Percentiles rank a stretch among this genome's conserved stretches.
Conservation (phyloP, 92 coral and sea anemone species). For the Parazoanthus swiftii region DNA sequence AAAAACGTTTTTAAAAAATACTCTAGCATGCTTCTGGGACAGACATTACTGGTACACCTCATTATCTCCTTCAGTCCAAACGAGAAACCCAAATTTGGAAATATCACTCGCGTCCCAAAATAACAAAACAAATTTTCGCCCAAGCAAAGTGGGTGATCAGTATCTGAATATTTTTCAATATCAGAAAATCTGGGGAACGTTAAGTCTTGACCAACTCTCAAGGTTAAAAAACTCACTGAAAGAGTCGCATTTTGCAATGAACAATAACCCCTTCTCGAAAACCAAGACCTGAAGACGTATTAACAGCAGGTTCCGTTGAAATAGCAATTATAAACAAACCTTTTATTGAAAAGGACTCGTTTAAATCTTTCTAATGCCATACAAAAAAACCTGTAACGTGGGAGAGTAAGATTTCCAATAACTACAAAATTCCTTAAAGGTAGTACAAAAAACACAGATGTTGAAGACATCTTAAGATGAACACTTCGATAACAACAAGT, state of each 20-base stretch:
- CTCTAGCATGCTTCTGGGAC: not conserved
- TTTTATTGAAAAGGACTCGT: no score
- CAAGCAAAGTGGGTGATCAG: no score
- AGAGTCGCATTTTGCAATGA: no score
- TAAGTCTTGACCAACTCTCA: not conserved
- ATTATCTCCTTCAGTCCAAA: not conserved
- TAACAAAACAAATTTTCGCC: not conserved
- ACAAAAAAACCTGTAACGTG: no score
- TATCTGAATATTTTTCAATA: not conserved
- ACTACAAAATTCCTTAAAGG: not conserved
- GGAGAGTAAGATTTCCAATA: not conserved
- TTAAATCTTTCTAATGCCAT: no score
- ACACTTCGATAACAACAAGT: not conserved
- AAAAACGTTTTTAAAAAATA: not conserved
- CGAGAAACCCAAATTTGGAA: conserved; percentile 24
- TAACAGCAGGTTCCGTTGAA: no score
- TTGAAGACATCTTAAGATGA: no score
- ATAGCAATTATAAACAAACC: no score
- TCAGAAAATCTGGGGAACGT: not conserved
- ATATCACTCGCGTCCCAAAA: not conserved
- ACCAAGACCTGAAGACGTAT: no score
- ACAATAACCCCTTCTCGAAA: no score
- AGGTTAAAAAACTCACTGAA: not conserved
- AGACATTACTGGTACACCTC: not conserved
- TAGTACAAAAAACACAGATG: not conserved